phyloP scores from a whole-genome alignment of 2,888 invertebrate species.

The Callyntrura guangdongensis region DNA sequence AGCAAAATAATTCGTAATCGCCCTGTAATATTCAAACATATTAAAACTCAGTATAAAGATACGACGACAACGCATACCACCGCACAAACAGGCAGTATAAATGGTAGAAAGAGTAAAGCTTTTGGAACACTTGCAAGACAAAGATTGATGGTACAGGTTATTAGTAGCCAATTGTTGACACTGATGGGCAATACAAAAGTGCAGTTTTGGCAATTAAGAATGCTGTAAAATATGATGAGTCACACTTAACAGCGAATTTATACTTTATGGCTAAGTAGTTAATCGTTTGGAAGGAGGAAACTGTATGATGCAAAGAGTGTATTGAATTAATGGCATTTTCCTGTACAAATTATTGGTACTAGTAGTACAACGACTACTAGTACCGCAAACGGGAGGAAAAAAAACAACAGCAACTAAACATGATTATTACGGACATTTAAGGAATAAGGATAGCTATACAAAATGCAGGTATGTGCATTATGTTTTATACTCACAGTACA shows the following conservation, averaged over 20 bases:
- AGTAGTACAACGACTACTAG: no score
- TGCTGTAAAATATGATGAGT: constrained; percentile 75
- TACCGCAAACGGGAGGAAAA: neutral
- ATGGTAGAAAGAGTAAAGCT: no score
- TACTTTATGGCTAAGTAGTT: constrained; percentile 73
- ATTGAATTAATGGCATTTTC: constrained; percentile 61
- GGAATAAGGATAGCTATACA: neutral
- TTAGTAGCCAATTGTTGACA: constrained; percentile 77
- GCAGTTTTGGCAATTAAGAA: constrained; percentile 70
- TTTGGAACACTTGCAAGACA: constrained; percentile 68
- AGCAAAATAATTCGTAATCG: constrained; percentile 43
- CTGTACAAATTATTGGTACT: no score
- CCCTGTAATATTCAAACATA: no score
- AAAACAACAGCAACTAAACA: neutral
- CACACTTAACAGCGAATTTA: constrained; percentile 74
- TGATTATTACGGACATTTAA: constrained; percentile 27
- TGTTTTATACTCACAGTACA: no score
- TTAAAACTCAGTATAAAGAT: no score
- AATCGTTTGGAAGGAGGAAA: constrained; percentile 69
- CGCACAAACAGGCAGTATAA: no score
- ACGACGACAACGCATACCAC: no score
- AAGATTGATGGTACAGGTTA: constrained; percentile 74
- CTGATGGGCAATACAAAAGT: constrained; percentile 76
- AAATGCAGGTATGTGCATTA: neutral
- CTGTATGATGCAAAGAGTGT: constrained; percentile 63